Evolutionary conservation across 2,113 vertebrate genomes (phyloP).

Genomic region (Rhinolophus ferrumequinum): DNA sequence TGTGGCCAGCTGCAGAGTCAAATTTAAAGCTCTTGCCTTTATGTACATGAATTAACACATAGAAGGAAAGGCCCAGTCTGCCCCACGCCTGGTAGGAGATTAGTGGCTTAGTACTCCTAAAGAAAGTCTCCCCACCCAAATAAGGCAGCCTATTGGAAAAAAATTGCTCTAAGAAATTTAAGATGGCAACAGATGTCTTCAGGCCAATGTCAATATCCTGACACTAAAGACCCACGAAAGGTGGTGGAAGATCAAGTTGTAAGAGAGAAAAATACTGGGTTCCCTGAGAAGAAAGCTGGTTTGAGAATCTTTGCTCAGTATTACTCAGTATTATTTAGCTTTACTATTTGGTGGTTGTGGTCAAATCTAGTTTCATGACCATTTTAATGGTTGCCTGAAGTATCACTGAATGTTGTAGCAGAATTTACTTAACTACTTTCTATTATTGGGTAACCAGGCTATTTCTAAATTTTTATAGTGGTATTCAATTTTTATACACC

Average conservation of each 20-base stretch:
- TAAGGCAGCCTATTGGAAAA: neutral
- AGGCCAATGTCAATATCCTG: neutral
- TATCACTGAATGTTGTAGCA: neutral
- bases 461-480: neutral
- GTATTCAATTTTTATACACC: neutral
- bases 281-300: neutral
- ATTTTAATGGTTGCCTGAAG: neutral
- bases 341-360: neutral
- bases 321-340: neutral
- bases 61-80: neutral
- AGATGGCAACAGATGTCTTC: neutral
- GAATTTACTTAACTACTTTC: neutral
- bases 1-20: neutral
- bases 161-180: neutral
- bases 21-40: constrained; percentile 18
- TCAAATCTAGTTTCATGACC: neutral
- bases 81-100: neutral
- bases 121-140: neutral
- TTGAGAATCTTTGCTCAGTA: neutral
- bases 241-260: neutral
- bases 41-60: neutral
- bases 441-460: neutral
- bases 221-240: neutral
- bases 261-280: neutral
- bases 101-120: neutral